Conservation (phyloP, 1,140 invertebrate genomes). For the Anoplophora glabripennis region DNA sequence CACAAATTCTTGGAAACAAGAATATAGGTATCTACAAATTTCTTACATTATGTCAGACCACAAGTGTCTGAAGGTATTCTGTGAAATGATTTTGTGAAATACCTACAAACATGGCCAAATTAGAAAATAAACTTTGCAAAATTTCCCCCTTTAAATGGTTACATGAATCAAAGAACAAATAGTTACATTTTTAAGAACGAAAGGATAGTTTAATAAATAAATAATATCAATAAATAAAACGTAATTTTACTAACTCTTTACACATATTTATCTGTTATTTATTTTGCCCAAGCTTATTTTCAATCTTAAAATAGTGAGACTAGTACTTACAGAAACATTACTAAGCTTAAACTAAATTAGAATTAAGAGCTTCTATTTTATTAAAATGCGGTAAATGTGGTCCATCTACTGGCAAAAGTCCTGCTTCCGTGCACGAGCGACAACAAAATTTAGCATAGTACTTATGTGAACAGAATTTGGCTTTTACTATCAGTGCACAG, state of each 20-base stretch:
- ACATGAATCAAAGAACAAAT: no score
- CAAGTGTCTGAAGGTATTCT: slow-evolving; percentile 9
- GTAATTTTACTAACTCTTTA: no score
- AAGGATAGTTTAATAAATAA: no score
- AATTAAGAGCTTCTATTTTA: slow-evolving; percentile 30
- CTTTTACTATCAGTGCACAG: slow-evolving; percentile 80
- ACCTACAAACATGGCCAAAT: no score
- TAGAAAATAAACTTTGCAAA: no score
- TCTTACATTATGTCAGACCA: not conserved
- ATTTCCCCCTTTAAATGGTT: no score
- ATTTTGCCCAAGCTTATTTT: not conserved
- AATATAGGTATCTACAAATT: slow-evolving; percentile 32
- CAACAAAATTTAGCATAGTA: slow-evolving; percentile 94
- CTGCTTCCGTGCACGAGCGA: slow-evolving; percentile 81
- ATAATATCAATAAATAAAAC: no score
- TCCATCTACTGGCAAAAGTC: slow-evolving; percentile 45
- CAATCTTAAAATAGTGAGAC: slow-evolving; percentile 24
- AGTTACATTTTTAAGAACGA: no score
- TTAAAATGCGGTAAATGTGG: slow-evolving; percentile 18
- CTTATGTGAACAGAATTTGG: slow-evolving; percentile 76
- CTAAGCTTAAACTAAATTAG: slow-evolving; percentile 32
- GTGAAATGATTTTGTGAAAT: slow-evolving; percentile 1
- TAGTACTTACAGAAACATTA: slow-evolving; percentile 21
- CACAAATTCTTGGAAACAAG: slow-evolving; percentile 19
- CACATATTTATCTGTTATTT: no score